Conservation (phyloP, 1,140 invertebrate genomes). For the Philopotamus ludificatus region DNA sequence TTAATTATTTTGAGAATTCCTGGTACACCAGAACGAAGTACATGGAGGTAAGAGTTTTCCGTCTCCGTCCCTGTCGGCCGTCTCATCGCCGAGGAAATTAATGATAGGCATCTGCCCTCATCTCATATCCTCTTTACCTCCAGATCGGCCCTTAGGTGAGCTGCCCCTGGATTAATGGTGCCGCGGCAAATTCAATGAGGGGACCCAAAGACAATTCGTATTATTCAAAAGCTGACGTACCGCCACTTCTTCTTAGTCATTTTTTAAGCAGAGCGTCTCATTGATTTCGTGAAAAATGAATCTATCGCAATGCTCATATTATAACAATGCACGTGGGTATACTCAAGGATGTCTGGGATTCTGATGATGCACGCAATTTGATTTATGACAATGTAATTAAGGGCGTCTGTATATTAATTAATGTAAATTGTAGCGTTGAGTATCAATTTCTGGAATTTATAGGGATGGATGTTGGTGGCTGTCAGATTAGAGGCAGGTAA, state of each 20-base stretch:
- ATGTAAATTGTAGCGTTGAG: not conserved
- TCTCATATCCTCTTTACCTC: slow-evolving; percentile 38
- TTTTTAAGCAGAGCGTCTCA: too few relatives aligned
- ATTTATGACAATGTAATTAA: not conserved
- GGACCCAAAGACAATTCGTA: slow-evolving; percentile 40
- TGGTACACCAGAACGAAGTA: too few relatives aligned
- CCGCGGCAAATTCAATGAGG: slow-evolving; percentile 37
- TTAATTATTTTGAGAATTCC: too few relatives aligned
- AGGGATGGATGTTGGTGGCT: not conserved
- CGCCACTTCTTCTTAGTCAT: too few relatives aligned
- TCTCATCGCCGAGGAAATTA: slow-evolving; percentile 42
- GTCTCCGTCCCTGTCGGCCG: slow-evolving; percentile 31
- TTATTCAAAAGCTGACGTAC: slow-evolving; percentile 35
- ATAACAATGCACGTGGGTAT: not conserved
- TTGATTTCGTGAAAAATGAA: not conserved
- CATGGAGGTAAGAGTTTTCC: slow-evolving; percentile 33
- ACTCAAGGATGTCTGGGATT: not conserved
- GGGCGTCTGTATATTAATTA: not conserved
- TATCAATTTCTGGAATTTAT: slow-evolving; percentile 12
- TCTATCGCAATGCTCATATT: too few relatives aligned
- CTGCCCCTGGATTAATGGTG: slow-evolving; percentile 38
- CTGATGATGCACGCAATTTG: slow-evolving; percentile 1
- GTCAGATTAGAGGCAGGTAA: slow-evolving; percentile 14
- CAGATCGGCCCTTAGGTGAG: slow-evolving; percentile 28
- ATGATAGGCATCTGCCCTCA: slow-evolving; percentile 42